Percentiles rank a stretch among this genome's conserved stretches.
phyloP scores from a whole-genome alignment of 2,888 invertebrate genomes.

The Drosophila trichaetosa region DNA sequence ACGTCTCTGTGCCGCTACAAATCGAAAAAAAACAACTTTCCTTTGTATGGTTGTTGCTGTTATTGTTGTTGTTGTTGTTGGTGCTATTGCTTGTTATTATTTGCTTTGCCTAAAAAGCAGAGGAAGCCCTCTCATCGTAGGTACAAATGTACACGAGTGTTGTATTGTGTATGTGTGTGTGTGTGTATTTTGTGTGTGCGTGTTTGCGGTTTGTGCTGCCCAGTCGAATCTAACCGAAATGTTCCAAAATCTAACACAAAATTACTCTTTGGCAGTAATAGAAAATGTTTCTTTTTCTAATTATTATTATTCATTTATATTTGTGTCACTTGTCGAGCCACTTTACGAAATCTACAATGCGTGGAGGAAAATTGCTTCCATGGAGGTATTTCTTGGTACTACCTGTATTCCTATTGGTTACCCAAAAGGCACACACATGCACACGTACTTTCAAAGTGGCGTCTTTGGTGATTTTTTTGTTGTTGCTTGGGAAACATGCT shows the following conservation, averaged over 20 bases:
- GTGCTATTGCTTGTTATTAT: constrained; percentile 36
- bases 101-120: constrained; percentile 51
- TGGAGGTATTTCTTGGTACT: background rate
- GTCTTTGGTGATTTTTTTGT: constrained; percentile 47
- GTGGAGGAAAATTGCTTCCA: background rate
- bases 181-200: constrained; percentile 9
- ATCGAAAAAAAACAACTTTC: constrained; percentile 61
- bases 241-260: background rate
- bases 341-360: background rate
- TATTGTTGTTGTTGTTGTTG: constrained; percentile 23
- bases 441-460: constrained; percentile 46
- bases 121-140: constrained; percentile 35
- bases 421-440: constrained; percentile 16
- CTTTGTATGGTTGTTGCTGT: constrained; percentile 47
- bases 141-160: constrained; percentile 5
- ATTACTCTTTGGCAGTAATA: background rate
- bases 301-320: background rate
- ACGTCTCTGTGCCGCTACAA: constrained; percentile 53
- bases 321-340: background rate
- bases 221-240: background rate
- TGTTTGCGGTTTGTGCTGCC: constrained; percentile 13
- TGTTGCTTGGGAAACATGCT: constrained; percentile 66
- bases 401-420: background rate
- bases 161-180: background rate
- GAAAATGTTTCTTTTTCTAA: background rate